phyloP scores from a whole-genome alignment of 2,888 invertebrate genomes.

The Pterostichus madidus region DNA sequence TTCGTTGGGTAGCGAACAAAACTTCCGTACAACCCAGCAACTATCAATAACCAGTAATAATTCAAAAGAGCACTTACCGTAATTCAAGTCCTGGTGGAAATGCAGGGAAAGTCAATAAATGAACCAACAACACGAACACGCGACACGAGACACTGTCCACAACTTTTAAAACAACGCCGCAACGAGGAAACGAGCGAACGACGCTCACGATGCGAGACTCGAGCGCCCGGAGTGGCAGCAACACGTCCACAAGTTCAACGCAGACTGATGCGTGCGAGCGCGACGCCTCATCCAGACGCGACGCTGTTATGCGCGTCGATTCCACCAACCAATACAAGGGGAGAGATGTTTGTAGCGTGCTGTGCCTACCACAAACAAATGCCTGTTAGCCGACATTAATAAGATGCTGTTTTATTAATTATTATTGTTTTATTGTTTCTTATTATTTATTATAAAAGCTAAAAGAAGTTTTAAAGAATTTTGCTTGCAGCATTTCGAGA shows the following conservation, averaged over 20 bases:
- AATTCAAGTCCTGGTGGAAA: too few relatives aligned
- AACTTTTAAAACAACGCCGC: not conserved
- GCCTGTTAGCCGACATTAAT: not conserved
- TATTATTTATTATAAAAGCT: too few relatives aligned
- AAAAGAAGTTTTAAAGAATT: not conserved
- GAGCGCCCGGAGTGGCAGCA: not conserved
- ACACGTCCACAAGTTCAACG: conserved; percentile 19
- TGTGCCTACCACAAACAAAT: conserved; percentile 30
- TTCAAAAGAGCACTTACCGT: conserved; percentile 1
- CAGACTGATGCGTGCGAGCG: conserved; percentile 21
- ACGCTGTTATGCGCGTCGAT: conserved; percentile 9
- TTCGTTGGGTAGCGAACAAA: too few relatives aligned
- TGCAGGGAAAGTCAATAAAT: not conserved
- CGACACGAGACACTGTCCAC: not conserved
- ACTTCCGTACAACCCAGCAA: too few relatives aligned
- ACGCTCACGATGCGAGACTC: not conserved
- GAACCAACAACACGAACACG: too few relatives aligned
- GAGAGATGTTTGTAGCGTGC: not conserved
- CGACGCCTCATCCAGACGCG: conserved; percentile 39
- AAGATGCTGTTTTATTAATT: not conserved
- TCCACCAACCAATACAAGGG: conserved; percentile 10
- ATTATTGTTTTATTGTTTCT: too few relatives aligned
- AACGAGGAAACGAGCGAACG: not conserved
- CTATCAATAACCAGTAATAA: not conserved
- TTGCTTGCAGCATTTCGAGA: not conserved